Evolutionary conservation across 2,797 vertebrate genomes (phyloP).

Genomic region (Xenopus petersii): DNA sequence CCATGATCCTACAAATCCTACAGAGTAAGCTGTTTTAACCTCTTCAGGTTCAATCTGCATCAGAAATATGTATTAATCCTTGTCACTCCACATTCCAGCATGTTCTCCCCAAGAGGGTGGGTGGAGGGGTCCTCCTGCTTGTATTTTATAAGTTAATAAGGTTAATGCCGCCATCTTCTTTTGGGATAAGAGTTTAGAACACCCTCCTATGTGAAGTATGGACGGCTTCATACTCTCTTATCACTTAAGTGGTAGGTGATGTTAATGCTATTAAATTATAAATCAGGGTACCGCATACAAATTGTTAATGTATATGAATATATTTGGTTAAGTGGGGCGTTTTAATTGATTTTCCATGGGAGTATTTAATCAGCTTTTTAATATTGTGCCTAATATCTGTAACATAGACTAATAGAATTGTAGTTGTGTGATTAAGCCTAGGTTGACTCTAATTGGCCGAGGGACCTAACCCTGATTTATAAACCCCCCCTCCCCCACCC

Average conservation of each 20-base stretch:
- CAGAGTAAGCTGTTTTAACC: background rate
- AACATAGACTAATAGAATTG: background rate
- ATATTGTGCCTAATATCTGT: background rate
- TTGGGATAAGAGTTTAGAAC: slow-evolving; percentile 15
- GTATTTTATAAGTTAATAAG: slow-evolving; percentile 45
- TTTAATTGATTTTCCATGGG: background rate
- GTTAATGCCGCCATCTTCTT: slow-evolving; percentile 27
- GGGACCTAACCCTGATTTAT: slow-evolving; percentile 42
- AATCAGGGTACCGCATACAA: slow-evolving; percentile 42
- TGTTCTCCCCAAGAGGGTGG: slow-evolving; percentile 24
- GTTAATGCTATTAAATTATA: slow-evolving; percentile 45
- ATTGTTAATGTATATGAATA: background rate
- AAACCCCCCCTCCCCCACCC: slow-evolving; percentile 58
- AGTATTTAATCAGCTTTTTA: background rate
- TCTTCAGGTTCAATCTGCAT: background rate
- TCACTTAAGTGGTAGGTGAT: slow-evolving; percentile 7
- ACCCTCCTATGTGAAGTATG: background rate
- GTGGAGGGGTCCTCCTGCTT: slow-evolving; percentile 28
- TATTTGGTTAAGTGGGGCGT: background rate
- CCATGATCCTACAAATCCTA: background rate
- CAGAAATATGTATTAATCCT: too few relatives aligned
- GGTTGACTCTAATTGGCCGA: slow-evolving; percentile 36
- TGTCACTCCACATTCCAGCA: slow-evolving; percentile 21
- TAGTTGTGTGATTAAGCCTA: background rate
- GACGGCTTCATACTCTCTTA: slow-evolving; percentile 18